Evolutionary conservation across 1,140 invertebrate genomes (phyloP).

Genomic region (Rhagoletis pomonella): DNA sequence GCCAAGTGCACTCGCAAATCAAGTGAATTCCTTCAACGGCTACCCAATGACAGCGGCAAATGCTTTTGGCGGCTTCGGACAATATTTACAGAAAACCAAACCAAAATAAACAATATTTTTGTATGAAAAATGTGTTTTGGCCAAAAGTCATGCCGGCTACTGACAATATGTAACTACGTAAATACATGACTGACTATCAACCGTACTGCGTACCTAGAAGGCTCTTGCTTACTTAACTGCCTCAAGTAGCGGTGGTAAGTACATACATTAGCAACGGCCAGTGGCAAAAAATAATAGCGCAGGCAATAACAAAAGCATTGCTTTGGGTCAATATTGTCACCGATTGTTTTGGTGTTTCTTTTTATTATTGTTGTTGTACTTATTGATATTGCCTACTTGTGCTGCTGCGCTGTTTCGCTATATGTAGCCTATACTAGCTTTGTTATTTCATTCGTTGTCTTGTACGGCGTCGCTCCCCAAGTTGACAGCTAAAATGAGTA

Average conservation of each 20-base stretch:
- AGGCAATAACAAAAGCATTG: neutral
- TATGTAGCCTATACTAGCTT: too few species aligned
- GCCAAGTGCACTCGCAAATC: conserved; percentile 52
- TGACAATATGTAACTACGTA: neutral
- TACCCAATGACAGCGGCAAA: too few species aligned
- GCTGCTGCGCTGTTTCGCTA: neutral
- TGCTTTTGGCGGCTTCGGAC: conserved; percentile 32
- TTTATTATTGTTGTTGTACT: neutral
- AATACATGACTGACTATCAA: neutral
- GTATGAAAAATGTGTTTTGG: conserved; percentile 48
- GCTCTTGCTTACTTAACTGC: conserved; percentile 9
- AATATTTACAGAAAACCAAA: conserved; percentile 31
- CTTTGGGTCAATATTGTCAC: neutral
- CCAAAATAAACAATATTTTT: conserved; percentile 7
- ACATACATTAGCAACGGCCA: conserved; percentile 28
- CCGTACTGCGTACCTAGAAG: neutral
- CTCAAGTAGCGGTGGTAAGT: conserved; percentile 43
- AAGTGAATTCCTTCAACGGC: conserved; percentile 41
- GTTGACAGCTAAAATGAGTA: conserved; percentile 52
- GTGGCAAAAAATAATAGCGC: neutral
- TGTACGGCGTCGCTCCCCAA: conserved; percentile 45
- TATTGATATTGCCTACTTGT: conserved; percentile 5
- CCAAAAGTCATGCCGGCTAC: conserved; percentile 42
- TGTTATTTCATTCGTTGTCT: neutral
- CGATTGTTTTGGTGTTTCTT: neutral